Base-by-base conservation (phyloP, 2,797 vertebrate species). In the Molossus alvarezi region DNA sequence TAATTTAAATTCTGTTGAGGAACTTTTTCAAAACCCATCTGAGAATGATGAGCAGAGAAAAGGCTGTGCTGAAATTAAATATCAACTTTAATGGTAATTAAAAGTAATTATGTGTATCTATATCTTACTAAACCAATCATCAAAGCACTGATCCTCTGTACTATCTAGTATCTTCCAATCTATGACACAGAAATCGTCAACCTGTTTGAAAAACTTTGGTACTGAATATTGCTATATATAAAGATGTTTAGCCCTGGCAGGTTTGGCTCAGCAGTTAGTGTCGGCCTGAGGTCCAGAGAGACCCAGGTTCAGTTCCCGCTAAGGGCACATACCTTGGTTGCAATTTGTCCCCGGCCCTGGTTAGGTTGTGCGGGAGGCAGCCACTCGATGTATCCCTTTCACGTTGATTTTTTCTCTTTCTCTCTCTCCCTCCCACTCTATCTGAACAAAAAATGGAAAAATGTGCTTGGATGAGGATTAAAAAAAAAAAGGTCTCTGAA, bases 1-100 rank as follows among this genome's bases (percentile, higher is more conserved):
- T 60, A 60, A 81, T 73, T 81, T 94, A 51, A 95, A 60, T 29
- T 88, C 75, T 65, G 3, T 6, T 93, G 33, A 96, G 89, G 57
- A 92, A 53, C 20, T 51, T 51, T 95, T 83, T 95, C 27, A 91
- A 88, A 91, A 80, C 11, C 3, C 13, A 95, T 1, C 27, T 65
- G 20, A 94, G 9, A 71, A 67, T 45, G 3, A 62, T 79, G 60
- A 89, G 15, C 37, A 83, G 23, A 86, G 23, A 57, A 83, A 92
- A 92, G 37, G 0, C 10, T 64, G 20, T 91, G 41, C 29, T 95
- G 58, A 96, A 90, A 83, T 92, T 81, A 90, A 92, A 81, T 75
- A 60, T 55, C 57, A 64, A 21, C 45, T 92, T 95, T 80, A 80
- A 64, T 60, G 21, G 17, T 71, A 84, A 79, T 55, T 91, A 25